These are phyloP conservation scores for Amphipyra tragopoginis DNA, from an alignment of 2,888 invertebrate species.

Conservation along the genomic window DNA sequence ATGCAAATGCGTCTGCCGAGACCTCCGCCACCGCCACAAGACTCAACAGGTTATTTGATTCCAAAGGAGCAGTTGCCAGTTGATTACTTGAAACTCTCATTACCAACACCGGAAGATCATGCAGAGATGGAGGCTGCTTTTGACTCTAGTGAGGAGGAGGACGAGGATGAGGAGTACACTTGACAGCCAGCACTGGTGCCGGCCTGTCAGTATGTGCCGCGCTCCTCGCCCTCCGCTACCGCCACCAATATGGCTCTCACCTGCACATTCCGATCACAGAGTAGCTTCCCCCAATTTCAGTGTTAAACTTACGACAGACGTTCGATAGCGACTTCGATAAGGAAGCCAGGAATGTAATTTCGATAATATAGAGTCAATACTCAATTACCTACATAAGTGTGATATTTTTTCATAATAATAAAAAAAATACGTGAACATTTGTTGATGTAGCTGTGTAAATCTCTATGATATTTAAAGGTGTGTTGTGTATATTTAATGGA, in stretches of 20 bases:
- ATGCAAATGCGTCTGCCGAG: constrained; percentile 78
- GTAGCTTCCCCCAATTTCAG: constrained; percentile 64
- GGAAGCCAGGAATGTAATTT: constrained; percentile 32
- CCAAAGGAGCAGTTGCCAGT: constrained; percentile 88
- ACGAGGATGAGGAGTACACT: constrained; percentile 82
- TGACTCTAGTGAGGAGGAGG: constrained; percentile 80
- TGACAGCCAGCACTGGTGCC: constrained; percentile 72
- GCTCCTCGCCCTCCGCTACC: constrained; percentile 68
- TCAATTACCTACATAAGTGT: constrained; percentile 70
- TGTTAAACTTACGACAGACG: constrained; percentile 60
- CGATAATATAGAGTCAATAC: constrained; percentile 61
- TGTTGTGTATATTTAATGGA: constrained; percentile 59
- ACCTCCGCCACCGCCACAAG: constrained; percentile 90
- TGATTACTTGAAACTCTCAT: constrained; percentile 89
- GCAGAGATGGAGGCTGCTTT: constrained; percentile 76
- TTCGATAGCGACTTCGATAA: constrained; percentile 25
- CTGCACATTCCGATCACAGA: constrained; percentile 76
- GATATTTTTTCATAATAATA: constrained; percentile 68
- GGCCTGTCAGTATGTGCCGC: constrained; percentile 77
- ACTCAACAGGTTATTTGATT: constrained; percentile 92
- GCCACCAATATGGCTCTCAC: constrained; percentile 60
- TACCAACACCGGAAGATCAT: constrained; percentile 65
- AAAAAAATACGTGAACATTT: constrained; percentile 33
- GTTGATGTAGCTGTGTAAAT: constrained; percentile 51
- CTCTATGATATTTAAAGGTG: constrained; percentile 52